phyloP scores from a whole-genome alignment of 2,113 vertebrate genomes.

The Ciconia stormi region DNA sequence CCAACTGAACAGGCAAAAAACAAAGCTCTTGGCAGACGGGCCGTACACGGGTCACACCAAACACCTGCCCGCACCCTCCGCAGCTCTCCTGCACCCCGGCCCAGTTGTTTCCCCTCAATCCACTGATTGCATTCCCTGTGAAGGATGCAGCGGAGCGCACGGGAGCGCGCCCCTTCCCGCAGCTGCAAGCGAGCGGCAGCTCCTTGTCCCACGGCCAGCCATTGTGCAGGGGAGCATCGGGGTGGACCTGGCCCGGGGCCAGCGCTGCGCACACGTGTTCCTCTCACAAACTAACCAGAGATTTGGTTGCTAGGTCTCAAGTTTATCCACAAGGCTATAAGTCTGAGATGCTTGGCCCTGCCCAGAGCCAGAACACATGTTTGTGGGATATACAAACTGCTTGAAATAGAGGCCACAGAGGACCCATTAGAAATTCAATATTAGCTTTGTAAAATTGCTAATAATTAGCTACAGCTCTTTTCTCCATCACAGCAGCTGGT shows the following conservation, averaged over 20 bases:
- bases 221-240: neutral
- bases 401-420: slow-evolving; percentile 68
- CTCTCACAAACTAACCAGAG: slow-evolving; percentile 1
- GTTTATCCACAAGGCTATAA: slow-evolving; percentile 46
- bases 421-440: slow-evolving; percentile 82
- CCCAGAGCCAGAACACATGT: slow-evolving; percentile 64
- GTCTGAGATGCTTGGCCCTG: slow-evolving; percentile 33
- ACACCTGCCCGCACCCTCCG: rapidly evolving
- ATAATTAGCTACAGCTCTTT: slow-evolving; percentile 81
- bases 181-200: neutral
- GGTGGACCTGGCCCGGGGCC: neutral
- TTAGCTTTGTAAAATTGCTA: slow-evolving; percentile 80
- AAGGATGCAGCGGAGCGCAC: rapidly evolving
- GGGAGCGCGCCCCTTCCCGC: rapidly evolving
- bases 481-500: slow-evolving; percentile 73
- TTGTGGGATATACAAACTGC: slow-evolving; percentile 66
- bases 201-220: neutral
- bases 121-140: too few species aligned
- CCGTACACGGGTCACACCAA: neutral
- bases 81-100: neutral
- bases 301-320: slow-evolving; percentile 7
- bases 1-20: rapidly evolving
- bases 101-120: neutral
- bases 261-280: neutral
- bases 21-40: neutral